Evolutionary conservation across 2,888 invertebrate species (phyloP), one percentile per base, ranked within the genome.

Genomic region (Apotomis betuletana): DNA sequence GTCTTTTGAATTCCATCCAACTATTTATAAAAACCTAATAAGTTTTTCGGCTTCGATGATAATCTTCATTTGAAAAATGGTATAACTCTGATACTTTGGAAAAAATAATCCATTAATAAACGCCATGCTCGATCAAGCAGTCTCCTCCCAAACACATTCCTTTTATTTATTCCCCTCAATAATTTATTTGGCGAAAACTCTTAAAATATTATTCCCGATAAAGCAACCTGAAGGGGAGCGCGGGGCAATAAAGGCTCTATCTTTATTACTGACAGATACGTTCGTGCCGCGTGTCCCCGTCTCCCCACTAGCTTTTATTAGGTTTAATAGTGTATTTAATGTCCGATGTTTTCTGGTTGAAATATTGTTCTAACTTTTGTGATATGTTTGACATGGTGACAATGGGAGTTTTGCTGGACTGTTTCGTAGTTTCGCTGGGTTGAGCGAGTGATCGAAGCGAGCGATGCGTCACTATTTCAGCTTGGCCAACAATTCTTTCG

Each of bases 211-310:
- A 60, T 27, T 3, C 13, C 57, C 67, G 57, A 62, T 64, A 70
- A 70, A 63, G 13, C 36, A 61, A 70, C 62, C 62, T 57, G 41
- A 46, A 51, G 36, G 55, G 67, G 38, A 67, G 67, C 13, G 58
- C 36, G 70, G 44, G 71, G 62, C 67, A 72, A 67, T 72, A 72
- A 72, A 27, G 55, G 67, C 67, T 72, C 67, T 72, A 72, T 72
- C 67, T 72, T 72, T 72, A 72, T 72, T 72, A 67, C 71, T 52
- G 71, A 58, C 67, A 62, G 67, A 61, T 67, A 67, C 58, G 71
- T 52, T 62, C 62, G 58, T 58, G 36, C 36, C 49, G 38, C 58
- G 4, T 51, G 38, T 10, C 60, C 71, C 67, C 70, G 54, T 61
- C 61, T 65, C 65, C 65, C 54, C 61, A 36, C 52, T 54, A 54